phyloP scores from a whole-genome alignment of 2,797 vertebrate species.

The Tragopan temminckii region DNA sequence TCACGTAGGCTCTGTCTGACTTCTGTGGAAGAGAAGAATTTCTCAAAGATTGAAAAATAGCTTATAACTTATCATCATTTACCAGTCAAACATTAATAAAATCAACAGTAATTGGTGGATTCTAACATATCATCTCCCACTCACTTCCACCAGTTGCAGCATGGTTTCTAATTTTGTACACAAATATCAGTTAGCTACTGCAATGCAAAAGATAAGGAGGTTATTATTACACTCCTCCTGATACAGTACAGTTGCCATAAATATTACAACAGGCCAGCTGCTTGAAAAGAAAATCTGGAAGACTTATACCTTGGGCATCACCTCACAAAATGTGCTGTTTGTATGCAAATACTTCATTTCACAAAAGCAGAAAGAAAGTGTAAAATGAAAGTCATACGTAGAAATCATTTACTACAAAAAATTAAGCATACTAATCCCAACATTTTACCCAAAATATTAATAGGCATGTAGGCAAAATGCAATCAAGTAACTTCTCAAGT shows the following conservation, averaged over 20 bases:
- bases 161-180: background rate
- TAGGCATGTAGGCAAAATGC: background rate
- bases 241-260: background rate
- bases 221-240: background rate
- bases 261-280: background rate
- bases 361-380: background rate
- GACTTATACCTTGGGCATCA: rapidly evolving
- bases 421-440: background rate
- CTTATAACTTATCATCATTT: background rate
- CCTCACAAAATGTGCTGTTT: background rate
- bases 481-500: background rate
- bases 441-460: background rate
- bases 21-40: background rate
- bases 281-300: background rate
- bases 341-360: background rate
- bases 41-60: background rate
- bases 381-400: background rate
- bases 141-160: background rate
- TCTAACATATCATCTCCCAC: rapidly evolving
- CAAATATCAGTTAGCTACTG: background rate
- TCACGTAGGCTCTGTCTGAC: background rate
- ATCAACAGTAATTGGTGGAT: background rate
- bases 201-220: background rate
- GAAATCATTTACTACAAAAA: background rate
- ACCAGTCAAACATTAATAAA: background rate